Conservation (phyloP, 2,113 vertebrate genomes). For the Protobothrops flavoviridis region DNA sequence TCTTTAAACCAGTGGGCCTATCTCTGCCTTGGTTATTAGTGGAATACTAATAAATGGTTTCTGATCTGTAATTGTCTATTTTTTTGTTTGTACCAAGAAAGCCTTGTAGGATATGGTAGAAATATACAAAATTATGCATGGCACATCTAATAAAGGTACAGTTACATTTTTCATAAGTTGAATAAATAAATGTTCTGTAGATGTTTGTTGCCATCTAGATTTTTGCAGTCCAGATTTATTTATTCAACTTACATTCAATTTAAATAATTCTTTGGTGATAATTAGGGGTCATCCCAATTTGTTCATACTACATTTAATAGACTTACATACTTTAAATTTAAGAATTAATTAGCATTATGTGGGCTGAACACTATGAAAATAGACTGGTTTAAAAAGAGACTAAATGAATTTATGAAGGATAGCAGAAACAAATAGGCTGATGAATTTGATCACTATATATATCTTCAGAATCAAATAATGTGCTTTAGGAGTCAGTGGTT, state of each 20-base stretch:
- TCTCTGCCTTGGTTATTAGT: background rate
- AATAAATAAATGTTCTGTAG: background rate
- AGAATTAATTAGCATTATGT: background rate
- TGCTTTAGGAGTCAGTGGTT: too few species aligned
- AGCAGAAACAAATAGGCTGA: background rate
- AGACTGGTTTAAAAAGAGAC: background rate
- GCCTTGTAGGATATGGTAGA: background rate
- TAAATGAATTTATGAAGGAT: background rate
- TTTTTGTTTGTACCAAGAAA: background rate
- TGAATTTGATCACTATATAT: too few species aligned
- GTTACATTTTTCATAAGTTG: background rate
- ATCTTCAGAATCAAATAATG: too few species aligned
- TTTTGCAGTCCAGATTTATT: background rate
- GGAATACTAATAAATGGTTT: background rate
- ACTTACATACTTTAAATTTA: background rate
- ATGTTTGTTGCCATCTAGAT: background rate
- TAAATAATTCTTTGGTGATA: background rate
- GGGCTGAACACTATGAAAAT: background rate
- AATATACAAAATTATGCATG: background rate
- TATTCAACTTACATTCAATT: background rate
- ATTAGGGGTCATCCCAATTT: background rate
- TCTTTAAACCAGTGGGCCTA: background rate
- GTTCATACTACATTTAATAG: background rate
- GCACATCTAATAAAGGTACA: background rate
- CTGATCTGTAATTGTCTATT: background rate